Base-by-base conservation (phyloP, 2,797 vertebrate genomes). In the Apogon hyalosoma region DNA sequence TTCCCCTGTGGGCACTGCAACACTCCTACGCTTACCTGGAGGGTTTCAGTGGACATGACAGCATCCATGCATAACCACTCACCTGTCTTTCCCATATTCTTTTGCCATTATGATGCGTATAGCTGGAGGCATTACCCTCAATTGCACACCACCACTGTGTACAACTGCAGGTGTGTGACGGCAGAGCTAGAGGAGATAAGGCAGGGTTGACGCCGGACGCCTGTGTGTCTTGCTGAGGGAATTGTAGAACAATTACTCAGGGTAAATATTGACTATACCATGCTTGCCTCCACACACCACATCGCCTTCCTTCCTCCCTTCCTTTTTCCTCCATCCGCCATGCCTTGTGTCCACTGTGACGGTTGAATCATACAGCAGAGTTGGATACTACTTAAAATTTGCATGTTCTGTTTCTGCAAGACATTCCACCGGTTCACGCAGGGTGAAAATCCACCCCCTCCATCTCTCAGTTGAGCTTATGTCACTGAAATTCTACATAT, bases 221-320 rank as follows among this genome's bases (percentile, higher is more conserved):
- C 61, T 83, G 52, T 77, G 79, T 79, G 61, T 69, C 74, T 80
- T 75, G 42, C 71, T 50, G 52, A 66, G 68, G 69, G 69, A 80
- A 82, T 76, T 80, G 75, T 65, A 63, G 83, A 77, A 77, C 87
- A 88, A 91, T 89, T 90, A 90, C 77, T 73, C 48, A 58, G 69
- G 65, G 77, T 84, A 89, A 88, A 91, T 89, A 87, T 87, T 86
- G 83, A 87, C 87, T 60, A 56, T 50, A 63, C 63, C 59, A 73
- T 86, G 63, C 69, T 70, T 86, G 47, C 63, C 14, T 75, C 42
- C 61, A 69, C 45, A 69, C 53, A 85, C 51, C 28, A 28, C 54
- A 57, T 39, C 12, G 24, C 24, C 24, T 28, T 38, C 51, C 60
- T 40, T n/a, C 47, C 52, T 63, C 58, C 41, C 45, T 57, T 12